phyloP scores from a whole-genome alignment of 2,113 vertebrate species.

The Amphiprion ocellaris region DNA sequence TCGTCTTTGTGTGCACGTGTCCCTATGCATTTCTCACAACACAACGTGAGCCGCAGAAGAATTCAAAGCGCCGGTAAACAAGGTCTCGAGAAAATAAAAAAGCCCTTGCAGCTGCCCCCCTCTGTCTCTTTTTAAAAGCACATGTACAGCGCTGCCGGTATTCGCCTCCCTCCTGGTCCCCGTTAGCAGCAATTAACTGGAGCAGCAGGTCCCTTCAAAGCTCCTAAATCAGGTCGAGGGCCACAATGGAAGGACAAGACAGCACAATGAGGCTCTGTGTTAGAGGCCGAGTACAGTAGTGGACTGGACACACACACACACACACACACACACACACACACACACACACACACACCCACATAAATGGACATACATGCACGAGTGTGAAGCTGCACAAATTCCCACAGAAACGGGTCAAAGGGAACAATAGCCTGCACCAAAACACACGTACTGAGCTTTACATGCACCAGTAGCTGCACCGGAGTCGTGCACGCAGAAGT shows the following conservation, averaged over 20 bases:
- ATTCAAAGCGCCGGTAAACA: conserved; percentile 25
- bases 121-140: neutral
- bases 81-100: conserved; percentile 27
- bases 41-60: neutral
- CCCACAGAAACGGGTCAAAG: conserved; percentile 1
- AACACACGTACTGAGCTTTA: conserved; percentile 5
- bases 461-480: neutral
- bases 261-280: conserved; percentile 80
- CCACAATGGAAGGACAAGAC: conserved; percentile 63
- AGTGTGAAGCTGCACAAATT: conserved; percentile 1
- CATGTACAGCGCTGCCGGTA: neutral
- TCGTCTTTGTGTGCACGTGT: neutral
- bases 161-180: neutral
- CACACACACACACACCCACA: neutral
- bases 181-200: conserved; percentile 77
- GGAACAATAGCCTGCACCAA: neutral
- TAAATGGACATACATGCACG: neutral
- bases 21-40: neutral
- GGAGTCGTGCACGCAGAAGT: too few relatives aligned
- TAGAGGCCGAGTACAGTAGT: conserved; percentile 49
- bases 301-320: neutral
- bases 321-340: conserved; percentile 1
- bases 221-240: conserved; percentile 75
- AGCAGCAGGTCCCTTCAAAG: conserved; percentile 74
- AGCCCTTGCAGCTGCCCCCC: neutral